phyloP scores from a whole-genome alignment of 2,113 vertebrate genomes.

The Opisthocomus hoazin region DNA sequence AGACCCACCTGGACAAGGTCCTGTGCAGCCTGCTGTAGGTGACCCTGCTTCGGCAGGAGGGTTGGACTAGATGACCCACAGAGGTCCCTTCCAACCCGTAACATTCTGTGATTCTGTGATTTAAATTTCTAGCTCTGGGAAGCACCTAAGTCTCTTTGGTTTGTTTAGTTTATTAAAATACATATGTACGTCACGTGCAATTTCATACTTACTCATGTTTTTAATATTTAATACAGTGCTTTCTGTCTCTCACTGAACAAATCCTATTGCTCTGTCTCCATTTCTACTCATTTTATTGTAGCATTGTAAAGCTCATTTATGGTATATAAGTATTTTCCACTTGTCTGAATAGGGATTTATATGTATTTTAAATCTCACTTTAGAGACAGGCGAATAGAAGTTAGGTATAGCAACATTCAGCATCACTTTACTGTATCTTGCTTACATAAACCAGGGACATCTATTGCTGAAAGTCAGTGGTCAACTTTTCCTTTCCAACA shows the following conservation, averaged over 20 bases:
- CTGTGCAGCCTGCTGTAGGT: no score
- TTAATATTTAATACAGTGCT: background rate
- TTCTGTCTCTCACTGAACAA: background rate
- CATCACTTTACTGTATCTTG: background rate
- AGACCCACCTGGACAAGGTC: no score
- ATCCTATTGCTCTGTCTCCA: background rate
- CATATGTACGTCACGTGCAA: accelerated
- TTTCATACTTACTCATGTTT: background rate
- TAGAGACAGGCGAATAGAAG: background rate
- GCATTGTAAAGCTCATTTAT: background rate
- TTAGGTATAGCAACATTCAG: background rate
- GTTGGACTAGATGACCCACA: no score
- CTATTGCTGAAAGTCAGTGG: background rate
- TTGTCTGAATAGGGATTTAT: background rate
- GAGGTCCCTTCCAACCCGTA: no score
- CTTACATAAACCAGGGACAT: background rate
- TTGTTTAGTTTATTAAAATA: background rate
- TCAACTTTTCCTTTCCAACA: background rate
- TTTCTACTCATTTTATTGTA: background rate
- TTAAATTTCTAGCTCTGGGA: background rate
- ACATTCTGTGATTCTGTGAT: no score
- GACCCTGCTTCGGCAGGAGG: no score
- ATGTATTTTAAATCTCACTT: background rate
- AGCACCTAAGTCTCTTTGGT: background rate
- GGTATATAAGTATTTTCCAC: background rate